Evolutionary conservation across 2,888 invertebrate species (phyloP).

Genomic region (Globia sparganii): DNA sequence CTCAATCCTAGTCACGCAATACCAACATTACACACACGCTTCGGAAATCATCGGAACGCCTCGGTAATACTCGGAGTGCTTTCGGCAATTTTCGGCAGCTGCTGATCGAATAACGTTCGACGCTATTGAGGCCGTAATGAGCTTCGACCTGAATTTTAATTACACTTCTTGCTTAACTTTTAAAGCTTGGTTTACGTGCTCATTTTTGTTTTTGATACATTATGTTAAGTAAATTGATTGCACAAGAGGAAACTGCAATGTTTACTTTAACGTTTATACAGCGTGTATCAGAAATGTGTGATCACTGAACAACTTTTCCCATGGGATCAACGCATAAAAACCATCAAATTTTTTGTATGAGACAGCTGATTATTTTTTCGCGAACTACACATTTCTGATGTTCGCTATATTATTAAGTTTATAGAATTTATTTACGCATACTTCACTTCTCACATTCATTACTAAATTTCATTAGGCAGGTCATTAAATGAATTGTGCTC

Average conservation of each 20-base stretch:
- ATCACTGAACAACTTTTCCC: too few species aligned
- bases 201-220: constrained; percentile 11
- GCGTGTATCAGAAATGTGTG: not conserved
- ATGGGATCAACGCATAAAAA: not conserved
- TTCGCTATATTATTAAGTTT: not conserved
- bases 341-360: too few species aligned
- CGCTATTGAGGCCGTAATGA: constrained; percentile 47
- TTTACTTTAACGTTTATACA: not conserved
- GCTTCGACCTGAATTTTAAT: constrained; percentile 57
- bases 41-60: constrained; percentile 42
- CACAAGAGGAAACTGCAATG: too few species aligned
- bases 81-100: constrained; percentile 43
- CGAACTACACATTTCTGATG: not conserved
- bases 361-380: not conserved
- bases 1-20: constrained; percentile 56
- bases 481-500: not conserved
- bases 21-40: constrained; percentile 52
- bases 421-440: not conserved
- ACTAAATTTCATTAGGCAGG: not conserved
- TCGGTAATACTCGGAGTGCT: constrained; percentile 38
- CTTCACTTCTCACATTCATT: not conserved
- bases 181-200: constrained; percentile 8
- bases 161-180: constrained; percentile 32
- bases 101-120: constrained; percentile 55
- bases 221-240: not conserved